These are phyloP conservation scores for Trichonephila clavipes DNA, from an alignment of 1,140 invertebrate species.

Conservation along the genomic window DNA sequence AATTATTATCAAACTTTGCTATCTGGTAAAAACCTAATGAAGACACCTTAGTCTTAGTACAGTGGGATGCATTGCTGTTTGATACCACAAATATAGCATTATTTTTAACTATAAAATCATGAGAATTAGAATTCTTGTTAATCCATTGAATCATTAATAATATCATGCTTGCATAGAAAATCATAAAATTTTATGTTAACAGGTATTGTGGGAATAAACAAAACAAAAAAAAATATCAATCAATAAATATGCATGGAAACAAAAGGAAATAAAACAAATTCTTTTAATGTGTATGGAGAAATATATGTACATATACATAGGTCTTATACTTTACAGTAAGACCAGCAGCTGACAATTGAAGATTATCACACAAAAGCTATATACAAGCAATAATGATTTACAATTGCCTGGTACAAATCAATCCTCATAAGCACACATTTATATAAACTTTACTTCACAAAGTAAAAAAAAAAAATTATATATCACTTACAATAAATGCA, in stretches of 20 bases:
- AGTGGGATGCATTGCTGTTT: too few species aligned
- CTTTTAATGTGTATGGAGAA: neutral
- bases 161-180: too few species aligned
- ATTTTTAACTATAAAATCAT: too few species aligned
- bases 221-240: too few species aligned
- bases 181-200: too few species aligned
- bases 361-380: neutral
- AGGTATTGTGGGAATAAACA: too few species aligned
- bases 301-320: conserved; percentile 5
- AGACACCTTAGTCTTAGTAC: too few species aligned
- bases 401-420: neutral
- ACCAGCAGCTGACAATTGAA: neutral
- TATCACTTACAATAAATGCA: neutral
- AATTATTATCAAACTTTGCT: too few species aligned
- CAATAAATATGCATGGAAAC: neutral
- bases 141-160: too few species aligned
- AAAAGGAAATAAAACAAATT: neutral
- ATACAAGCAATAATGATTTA: conserved; percentile 22
- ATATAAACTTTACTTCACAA: neutral
- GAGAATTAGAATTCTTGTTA: too few species aligned
- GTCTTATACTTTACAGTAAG: neutral
- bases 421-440: conserved; percentile 11
- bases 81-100: too few species aligned
- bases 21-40: too few species aligned
- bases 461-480: neutral